Conservation (phyloP, 2,113 vertebrate species). For the Tychaedon coryphoeus region DNA sequence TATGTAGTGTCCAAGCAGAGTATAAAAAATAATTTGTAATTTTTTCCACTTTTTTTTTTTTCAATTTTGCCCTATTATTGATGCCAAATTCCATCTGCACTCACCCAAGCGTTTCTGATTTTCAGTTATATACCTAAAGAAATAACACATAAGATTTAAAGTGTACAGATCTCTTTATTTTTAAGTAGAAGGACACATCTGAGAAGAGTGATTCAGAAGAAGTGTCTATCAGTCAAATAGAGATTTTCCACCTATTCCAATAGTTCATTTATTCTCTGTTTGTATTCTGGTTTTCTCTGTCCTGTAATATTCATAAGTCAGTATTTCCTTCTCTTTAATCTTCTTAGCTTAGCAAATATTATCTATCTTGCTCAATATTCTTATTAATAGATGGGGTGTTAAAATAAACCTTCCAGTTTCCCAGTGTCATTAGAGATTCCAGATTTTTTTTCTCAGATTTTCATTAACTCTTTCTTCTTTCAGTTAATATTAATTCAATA, state of each 20-base stretch:
- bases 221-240: neutral
- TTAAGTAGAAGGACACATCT: neutral
- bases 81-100: neutral
- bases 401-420: neutral
- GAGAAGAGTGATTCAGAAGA: neutral
- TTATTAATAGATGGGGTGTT: neutral
- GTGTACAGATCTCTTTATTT: neutral
- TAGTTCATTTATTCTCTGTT: neutral
- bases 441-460: neutral
- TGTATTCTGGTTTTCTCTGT: neutral
- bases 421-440: neutral
- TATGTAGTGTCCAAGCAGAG: rapidly evolving
- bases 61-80: neutral
- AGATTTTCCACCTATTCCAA: neutral
- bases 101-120: neutral
- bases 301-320: neutral
- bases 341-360: neutral
- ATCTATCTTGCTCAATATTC: neutral
- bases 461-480: constrained; percentile 21
- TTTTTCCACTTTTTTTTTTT: neutral
- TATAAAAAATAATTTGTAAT: neutral
- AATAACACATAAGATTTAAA: neutral
- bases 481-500: neutral
- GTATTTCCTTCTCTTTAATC: neutral
- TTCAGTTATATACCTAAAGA: neutral